phyloP scores from a whole-genome alignment of 2,888 invertebrate genomes.

The Ophion obscuratus region DNA sequence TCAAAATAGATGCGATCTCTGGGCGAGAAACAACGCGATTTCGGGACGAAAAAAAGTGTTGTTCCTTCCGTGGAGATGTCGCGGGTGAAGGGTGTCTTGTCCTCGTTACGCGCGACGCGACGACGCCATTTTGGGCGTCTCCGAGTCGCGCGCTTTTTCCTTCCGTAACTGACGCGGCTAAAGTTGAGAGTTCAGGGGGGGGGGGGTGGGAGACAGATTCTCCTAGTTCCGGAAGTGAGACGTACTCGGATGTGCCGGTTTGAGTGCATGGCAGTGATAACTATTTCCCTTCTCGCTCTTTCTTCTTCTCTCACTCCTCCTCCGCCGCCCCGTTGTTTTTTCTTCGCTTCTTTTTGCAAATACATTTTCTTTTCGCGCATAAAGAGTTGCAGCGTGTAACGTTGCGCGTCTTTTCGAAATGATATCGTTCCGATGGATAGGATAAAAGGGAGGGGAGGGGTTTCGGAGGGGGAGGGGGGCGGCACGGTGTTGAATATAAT shows the following conservation, averaged over 20 bases:
- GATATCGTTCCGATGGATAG: conserved; percentile 69
- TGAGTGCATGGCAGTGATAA: conserved; percentile 77
- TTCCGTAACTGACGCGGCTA: neutral
- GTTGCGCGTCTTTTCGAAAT: conserved; percentile 56
- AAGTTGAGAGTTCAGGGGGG: too few relatives aligned
- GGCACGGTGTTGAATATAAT: too few relatives aligned
- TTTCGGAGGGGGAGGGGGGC: too few relatives aligned
- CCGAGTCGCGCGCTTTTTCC: conserved; percentile 6
- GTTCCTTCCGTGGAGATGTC: conserved; percentile 45
- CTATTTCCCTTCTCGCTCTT: conserved; percentile 68
- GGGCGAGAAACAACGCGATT: conserved; percentile 51
- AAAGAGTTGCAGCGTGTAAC: conserved; percentile 70
- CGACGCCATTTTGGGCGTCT: conserved; percentile 1
- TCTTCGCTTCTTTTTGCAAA: conserved; percentile 53
- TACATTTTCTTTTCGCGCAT: conserved; percentile 62
- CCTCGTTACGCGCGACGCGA: neutral
- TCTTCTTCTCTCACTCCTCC: conserved; percentile 19
- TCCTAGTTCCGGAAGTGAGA: conserved; percentile 37
- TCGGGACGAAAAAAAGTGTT: conserved; percentile 8
- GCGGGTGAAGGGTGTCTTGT: neutral
- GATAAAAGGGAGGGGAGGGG: conserved; percentile 71
- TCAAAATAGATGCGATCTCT: conserved; percentile 65
- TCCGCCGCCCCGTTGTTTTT: neutral
- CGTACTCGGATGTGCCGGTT: conserved; percentile 61
- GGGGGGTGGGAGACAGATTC: conserved; percentile 3